phyloP scores from a whole-genome alignment of 2,888 invertebrate genomes.

The Aricia artaxerxes region DNA sequence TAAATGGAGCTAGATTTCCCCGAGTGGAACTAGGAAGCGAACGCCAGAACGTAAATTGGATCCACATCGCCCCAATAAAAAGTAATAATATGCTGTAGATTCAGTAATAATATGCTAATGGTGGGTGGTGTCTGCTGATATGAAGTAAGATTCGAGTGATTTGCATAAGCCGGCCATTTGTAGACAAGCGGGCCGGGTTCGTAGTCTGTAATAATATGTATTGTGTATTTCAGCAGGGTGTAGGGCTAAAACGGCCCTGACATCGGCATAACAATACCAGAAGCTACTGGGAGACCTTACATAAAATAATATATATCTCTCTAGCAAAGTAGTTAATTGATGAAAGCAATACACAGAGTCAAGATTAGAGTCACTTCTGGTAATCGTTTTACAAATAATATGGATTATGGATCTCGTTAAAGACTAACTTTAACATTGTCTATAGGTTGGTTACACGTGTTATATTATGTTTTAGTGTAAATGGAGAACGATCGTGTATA shows the following conservation, averaged over 20 bases:
- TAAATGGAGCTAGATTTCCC: background rate
- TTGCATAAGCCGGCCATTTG: constrained; percentile 12
- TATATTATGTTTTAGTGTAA: background rate
- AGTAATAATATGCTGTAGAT: background rate
- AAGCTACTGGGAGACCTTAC: no score
- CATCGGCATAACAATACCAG: background rate
- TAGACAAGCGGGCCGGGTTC: background rate
- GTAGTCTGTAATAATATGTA: background rate
- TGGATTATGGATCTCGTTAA: background rate
- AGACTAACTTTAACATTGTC: background rate
- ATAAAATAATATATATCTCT: no score
- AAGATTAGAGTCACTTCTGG: background rate
- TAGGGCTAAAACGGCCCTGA: background rate
- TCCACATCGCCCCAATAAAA: background rate
- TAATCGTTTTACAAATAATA: background rate
- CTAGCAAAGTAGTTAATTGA: background rate
- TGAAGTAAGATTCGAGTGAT: background rate
- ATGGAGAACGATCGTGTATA: background rate
- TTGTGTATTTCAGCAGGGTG: background rate
- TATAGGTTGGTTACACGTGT: background rate
- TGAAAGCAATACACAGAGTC: background rate
- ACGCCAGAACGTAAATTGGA: background rate
- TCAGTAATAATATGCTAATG: background rate
- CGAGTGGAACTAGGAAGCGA: background rate
- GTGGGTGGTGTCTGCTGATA: background rate